Evolutionary conservation across 1,140 invertebrate genomes (phyloP), one percentile per base, ranked within the genome.

Genomic region (Drosophila gunungcola): DNA sequence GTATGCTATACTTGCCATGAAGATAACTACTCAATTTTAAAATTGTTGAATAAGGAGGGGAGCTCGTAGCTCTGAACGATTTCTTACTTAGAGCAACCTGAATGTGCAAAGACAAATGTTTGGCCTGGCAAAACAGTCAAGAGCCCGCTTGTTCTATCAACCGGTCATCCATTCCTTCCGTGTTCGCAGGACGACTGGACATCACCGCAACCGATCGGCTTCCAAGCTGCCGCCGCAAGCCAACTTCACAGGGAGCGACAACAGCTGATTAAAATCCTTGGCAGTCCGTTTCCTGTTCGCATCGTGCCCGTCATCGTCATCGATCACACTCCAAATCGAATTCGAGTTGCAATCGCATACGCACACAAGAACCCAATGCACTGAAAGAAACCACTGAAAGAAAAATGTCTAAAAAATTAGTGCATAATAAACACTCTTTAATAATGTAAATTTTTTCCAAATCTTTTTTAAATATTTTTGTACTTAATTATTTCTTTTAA

Each of bases 321-420:
- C 80, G 84, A 89, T 88, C 85, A 80, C 80, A 61, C 84, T 83
- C 68, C 72, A 88, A 89, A 86, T 77, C 60, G 11, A 65, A 78
- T 67, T 89, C 67, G 75, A 80, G 78, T 74, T 80, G 69, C 83
- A 41, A 56, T 49, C 46, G 53, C 54, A 53, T 16, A 78, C 57
- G 43, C 73, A 68, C 54, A 36, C 16, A 34, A 29, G 38, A 29
- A 41, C 32, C 11, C 3, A 1, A 4, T 42, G 21, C 63, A 48
- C 16, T 2, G 9, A 13, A 12, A 62, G 3, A 25, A 46, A n/a
- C n/a, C 63, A 48, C 16, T 2, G 9, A 13, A 12, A 62, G 3
- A 25, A 46, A n/a, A n/a, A n/a, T n/a, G n/a, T n/a, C n/a, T n/a
- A n/a, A n/a, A n/a, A n/a, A n/a, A n/a, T n/a, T n/a, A 21, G 16